Conservation (phyloP, 2,797 vertebrate genomes). For the Rhyacichthys aspro region DNA sequence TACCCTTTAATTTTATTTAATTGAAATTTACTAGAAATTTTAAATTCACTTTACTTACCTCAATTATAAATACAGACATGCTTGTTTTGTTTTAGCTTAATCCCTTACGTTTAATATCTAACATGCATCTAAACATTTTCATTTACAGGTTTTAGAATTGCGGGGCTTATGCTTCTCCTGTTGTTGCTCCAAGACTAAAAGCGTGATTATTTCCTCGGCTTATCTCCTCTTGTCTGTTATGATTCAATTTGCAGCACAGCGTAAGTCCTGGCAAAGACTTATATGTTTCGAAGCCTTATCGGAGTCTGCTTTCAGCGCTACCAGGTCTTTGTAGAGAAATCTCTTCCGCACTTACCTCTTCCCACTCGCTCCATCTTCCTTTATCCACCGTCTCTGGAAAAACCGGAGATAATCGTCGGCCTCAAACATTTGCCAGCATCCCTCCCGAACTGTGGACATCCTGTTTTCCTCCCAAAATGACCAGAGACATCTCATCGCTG, state of each 20-base stretch:
- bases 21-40: no score
- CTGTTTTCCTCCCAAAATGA: constrained; percentile 12
- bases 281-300: constrained; percentile 67
- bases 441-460: constrained; percentile 15
- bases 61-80: background rate
- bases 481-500: constrained; percentile 17
- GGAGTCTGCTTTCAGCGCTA: constrained; percentile 57
- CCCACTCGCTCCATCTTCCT: constrained; percentile 52
- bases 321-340: constrained; percentile 63
- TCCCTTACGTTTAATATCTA: constrained; percentile 19
- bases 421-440: constrained; percentile 25
- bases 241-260: constrained; percentile 64
- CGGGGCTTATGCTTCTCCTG: constrained; percentile 50
- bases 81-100: background rate
- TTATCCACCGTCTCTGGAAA: constrained; percentile 49
- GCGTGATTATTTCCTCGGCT: constrained; percentile 60
- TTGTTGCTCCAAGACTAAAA: constrained; percentile 56
- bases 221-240: constrained; percentile 70
- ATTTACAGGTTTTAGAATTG: constrained; percentile 44
- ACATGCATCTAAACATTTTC: constrained; percentile 12
- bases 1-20: no score
- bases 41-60: no score
- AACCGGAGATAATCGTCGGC: constrained; percentile 60
- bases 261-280: constrained; percentile 62
- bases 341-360: constrained; percentile 49